Evolutionary conservation across 1,140 invertebrate species (phyloP).

Genomic region (Ephestia elutella): DNA sequence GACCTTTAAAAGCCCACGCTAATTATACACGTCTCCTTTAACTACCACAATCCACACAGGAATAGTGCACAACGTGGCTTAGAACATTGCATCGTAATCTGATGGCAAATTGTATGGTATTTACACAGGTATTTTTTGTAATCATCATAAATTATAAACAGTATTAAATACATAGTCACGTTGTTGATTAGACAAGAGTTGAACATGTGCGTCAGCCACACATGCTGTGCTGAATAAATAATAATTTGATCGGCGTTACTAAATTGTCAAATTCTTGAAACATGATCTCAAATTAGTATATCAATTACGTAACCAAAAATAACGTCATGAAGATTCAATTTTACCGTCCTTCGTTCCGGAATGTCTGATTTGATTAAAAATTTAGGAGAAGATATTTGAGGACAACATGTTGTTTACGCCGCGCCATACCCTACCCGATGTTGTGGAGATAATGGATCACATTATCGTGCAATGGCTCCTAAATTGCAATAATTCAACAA

Average conservation of each 20-base stretch:
- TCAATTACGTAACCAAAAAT: too few relatives aligned
- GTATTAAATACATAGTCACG: too few relatives aligned
- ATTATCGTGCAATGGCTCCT: conserved; percentile 43
- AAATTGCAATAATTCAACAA: conserved; percentile 47
- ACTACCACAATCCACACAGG: conserved; percentile 41
- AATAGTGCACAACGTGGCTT: conserved; percentile 40
- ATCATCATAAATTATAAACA: too few relatives aligned
- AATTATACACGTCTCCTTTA: conserved; percentile 59
- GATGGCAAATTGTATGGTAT: not conserved
- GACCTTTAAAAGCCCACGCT: conserved; percentile 70
- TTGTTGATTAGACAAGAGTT: too few relatives aligned
- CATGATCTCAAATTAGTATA: too few relatives aligned
- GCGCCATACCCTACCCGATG: not conserved
- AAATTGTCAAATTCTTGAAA: too few relatives aligned
- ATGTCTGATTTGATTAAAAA: not conserved
- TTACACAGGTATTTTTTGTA: too few relatives aligned
- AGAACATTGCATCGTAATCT: conserved; percentile 36
- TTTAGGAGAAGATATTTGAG: not conserved
- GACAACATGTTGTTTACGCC: not conserved
- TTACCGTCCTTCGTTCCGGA: not conserved
- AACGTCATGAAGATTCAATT: too few relatives aligned
- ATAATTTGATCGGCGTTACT: too few relatives aligned
- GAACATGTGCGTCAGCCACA: too few relatives aligned
- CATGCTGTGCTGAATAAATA: too few relatives aligned
- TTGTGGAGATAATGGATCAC: conserved; percentile 26